Evolutionary conservation across 2,888 invertebrate species (phyloP).

Genomic region (Steinernema hermaphroditum): DNA sequence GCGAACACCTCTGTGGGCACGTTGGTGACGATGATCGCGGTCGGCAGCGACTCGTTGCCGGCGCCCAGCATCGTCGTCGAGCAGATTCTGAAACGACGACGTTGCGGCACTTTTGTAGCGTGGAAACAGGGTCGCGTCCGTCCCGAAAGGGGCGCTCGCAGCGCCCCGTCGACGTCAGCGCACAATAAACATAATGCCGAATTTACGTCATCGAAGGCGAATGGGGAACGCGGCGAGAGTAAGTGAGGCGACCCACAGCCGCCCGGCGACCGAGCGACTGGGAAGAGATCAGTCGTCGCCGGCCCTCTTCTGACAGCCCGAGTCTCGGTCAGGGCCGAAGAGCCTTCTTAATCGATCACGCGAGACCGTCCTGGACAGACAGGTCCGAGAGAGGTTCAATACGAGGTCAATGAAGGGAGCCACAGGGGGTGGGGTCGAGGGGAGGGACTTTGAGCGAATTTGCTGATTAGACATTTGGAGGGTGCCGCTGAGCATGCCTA

Average conservation of each 20-base stretch:
- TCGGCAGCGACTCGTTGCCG: conserved; percentile 63
- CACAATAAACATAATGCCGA: conserved; percentile 30
- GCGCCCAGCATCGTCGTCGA: conserved; percentile 16
- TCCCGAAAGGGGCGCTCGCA: background rate
- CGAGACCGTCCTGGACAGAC: no score
- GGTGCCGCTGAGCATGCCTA: no score
- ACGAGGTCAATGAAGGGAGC: no score
- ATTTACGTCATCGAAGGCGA: conserved; percentile 17
- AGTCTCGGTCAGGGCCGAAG: background rate
- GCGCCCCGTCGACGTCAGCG: conserved; percentile 24
- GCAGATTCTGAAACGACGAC: background rate
- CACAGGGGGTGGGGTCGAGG: no score
- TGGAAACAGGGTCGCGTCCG: background rate
- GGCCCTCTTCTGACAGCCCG: conserved; percentile 14
- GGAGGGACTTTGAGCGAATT: no score
- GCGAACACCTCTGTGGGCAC: conserved; percentile 56
- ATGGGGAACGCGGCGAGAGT: conserved; percentile 6
- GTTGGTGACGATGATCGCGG: conserved; percentile 63
- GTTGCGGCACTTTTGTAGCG: no score
- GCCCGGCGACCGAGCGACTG: conserved; percentile 10
- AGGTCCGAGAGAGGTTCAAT: no score
- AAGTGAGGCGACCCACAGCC: background rate
- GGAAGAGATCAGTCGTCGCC: conserved; percentile 18
- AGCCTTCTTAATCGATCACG: conserved; percentile 24
- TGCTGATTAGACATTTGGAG: no score